Base-by-base conservation (phyloP, 1,140 invertebrate species). In the Colletes gigas region DNA sequence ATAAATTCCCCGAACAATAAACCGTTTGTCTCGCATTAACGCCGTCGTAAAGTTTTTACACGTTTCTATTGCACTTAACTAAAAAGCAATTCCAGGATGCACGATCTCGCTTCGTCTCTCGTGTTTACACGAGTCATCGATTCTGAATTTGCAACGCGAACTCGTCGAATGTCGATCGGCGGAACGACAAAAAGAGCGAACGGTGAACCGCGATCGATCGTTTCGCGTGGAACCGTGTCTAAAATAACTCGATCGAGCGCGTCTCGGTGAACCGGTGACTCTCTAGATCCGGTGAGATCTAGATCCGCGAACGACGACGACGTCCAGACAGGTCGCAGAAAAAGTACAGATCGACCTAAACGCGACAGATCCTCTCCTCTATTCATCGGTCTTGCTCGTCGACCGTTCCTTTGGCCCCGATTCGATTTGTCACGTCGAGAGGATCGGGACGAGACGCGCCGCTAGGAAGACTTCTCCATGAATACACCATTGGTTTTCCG, bases 291-390 rank as follows among this genome's bases (percentile, higher is more conserved):
- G 50, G 30, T 47, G 66, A 30, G 77, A 78, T 78, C 59, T 78
- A 57, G 80, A 82, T 57, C 41, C 47, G 47, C 17, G 69, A 12
- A 39, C 57, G 60, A 39, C 60, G 50, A 14, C 44, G 21, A 60
- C 57, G 55, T 21, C 6, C 44, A 47, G 30, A 1, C 6, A 9
- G 5, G 14, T 3, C 63, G 30, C 8, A 50, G 47, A 70, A 65
- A 54, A 41, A 14, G 17, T 54, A 0, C 9, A 30, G 54, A 75
- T 63, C 78, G 65, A 81, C 50, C 73, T 81, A 81, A 69, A 77
- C 79, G 73, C 79, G 79, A 81, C 79, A 69, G 79, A 81, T 81
- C 79, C 77, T 63, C 77, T 76, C 59, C 79, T 62, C 73, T 74
- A 55, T 81, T 77, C 73, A 62, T 77, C 79, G 72, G 39, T 69